These are phyloP conservation scores for Drosophila orena DNA, from an alignment of 1,140 invertebrate species.

Conservation along the genomic window DNA sequence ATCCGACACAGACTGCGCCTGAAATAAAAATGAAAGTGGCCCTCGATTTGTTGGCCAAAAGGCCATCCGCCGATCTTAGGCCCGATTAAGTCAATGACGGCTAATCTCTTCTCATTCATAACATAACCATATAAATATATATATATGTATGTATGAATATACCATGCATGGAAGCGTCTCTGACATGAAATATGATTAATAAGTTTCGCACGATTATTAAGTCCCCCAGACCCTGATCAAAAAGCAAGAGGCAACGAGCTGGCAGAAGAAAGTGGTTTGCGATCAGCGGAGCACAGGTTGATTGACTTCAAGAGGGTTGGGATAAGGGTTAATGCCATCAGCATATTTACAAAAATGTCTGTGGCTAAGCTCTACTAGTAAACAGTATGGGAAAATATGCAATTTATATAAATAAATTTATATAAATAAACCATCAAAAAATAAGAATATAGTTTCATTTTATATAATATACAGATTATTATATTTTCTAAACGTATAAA, in stretches of 20 bases:
- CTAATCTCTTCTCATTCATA: conserved; percentile 76
- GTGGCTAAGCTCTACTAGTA: neutral
- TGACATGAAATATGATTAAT: conserved; percentile 73
- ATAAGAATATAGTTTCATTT: neutral
- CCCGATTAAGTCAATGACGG: conserved; percentile 68
- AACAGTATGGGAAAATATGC: neutral
- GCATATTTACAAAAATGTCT: neutral
- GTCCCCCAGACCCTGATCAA: conserved; percentile 24
- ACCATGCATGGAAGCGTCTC: conserved; percentile 5
- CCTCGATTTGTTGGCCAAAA: conserved; percentile 24
- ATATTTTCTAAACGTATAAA: too few relatives aligned
- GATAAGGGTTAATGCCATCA: conserved; percentile 15
- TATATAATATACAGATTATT: neutral
- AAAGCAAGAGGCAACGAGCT: conserved; percentile 19
- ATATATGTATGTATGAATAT: conserved; percentile 18
- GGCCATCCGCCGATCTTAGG: conserved; percentile 58
- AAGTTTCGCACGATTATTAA: conserved; percentile 79
- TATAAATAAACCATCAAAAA: too few relatives aligned
- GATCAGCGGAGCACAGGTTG: conserved; percentile 55
- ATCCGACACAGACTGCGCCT: neutral
- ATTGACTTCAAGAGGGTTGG: conserved; percentile 44
- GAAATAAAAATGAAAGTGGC: conserved; percentile 77
- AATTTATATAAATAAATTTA: too few relatives aligned
- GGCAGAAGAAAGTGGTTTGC: conserved; percentile 57
- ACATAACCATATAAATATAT: conserved; percentile 39